Evolutionary conservation across 2,888 invertebrate genomes (phyloP).

Genomic region (Thelaira solivaga): DNA sequence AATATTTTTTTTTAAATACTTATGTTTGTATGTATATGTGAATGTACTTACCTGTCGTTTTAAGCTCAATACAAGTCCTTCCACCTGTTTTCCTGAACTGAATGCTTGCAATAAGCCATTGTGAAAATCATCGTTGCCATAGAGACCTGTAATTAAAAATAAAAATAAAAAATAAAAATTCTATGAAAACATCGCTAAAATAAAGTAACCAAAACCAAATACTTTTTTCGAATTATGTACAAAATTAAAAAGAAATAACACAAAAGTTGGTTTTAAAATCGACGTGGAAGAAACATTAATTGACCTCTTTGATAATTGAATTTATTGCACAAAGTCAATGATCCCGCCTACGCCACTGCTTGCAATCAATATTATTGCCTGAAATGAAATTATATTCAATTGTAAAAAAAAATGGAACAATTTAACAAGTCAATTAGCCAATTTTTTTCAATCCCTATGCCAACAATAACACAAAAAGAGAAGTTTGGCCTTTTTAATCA

Average conservation of each 20-base stretch:
- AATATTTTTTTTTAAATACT: neutral
- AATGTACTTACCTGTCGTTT: slow-evolving; percentile 84
- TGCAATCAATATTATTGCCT: slow-evolving; percentile 55
- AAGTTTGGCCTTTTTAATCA: neutral
- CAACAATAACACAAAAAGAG: neutral
- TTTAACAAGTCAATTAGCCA: slow-evolving; percentile 15
- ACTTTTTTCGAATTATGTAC: neutral
- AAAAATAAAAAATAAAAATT: slow-evolving; percentile 8
- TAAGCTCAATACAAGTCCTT: slow-evolving; percentile 86
- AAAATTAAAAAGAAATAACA: neutral
- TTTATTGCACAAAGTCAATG: slow-evolving; percentile 51
- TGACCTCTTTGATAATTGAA: slow-evolving; percentile 55
- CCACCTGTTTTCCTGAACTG: slow-evolving; percentile 88
- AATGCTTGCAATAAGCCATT: slow-evolving; percentile 91
- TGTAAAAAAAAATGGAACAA: slow-evolving; percentile 16
- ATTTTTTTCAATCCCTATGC: neutral
- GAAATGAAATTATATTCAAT: slow-evolving; percentile 43
- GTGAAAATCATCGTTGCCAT: slow-evolving; percentile 96
- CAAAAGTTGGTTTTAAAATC: slow-evolving; percentile 7
- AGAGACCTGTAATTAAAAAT: slow-evolving; percentile 79
- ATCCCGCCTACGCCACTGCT: slow-evolving; percentile 16
- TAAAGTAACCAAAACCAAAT: neutral
- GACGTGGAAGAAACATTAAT: slow-evolving; percentile 37
- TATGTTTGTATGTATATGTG: neutral
- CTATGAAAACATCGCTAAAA: slow-evolving; percentile 15